Percentiles rank a stretch among this genome's conserved stretches.
phyloP scores from a whole-genome alignment of 2,113 vertebrate genomes.

The Saguinus midas region DNA sequence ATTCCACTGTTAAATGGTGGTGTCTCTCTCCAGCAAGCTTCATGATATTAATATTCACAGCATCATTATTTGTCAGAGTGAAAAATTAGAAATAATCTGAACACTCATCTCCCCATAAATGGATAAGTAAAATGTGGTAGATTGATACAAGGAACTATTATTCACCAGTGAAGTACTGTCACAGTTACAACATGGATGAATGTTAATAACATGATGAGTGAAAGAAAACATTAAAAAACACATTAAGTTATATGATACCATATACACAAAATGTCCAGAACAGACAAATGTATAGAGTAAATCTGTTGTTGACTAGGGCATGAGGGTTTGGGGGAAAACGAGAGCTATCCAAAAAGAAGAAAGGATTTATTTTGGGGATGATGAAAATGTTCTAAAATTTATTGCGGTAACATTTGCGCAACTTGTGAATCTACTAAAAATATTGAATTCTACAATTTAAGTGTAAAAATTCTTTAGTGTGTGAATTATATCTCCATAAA shows the following conservation, averaged over 20 bases:
- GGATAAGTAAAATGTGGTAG: background rate
- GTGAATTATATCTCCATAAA: background rate
- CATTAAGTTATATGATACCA: background rate
- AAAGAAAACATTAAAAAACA: background rate
- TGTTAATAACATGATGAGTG: background rate
- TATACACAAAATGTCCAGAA: background rate
- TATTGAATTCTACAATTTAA: background rate
- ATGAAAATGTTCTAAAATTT: background rate
- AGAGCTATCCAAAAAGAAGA: background rate
- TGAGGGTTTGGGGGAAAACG: background rate
- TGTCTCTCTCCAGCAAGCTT: background rate
- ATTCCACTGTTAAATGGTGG: background rate
- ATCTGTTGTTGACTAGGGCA: rapidly evolving
- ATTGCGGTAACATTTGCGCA: background rate
- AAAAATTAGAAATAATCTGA: background rate
- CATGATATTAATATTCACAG: background rate
- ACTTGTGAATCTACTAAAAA: background rate
- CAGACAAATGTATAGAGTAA: background rate
- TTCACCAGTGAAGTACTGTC: background rate
- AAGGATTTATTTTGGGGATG: background rate
- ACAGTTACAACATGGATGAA: background rate
- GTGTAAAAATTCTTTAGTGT: background rate
- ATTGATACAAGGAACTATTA: background rate
- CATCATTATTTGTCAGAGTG: background rate
- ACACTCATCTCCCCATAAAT: background rate